Evolutionary conservation across 2,888 invertebrate genomes (phyloP), one percentile per base, ranked within the genome.

Genomic region (Lepetodrilus schrolli): DNA sequence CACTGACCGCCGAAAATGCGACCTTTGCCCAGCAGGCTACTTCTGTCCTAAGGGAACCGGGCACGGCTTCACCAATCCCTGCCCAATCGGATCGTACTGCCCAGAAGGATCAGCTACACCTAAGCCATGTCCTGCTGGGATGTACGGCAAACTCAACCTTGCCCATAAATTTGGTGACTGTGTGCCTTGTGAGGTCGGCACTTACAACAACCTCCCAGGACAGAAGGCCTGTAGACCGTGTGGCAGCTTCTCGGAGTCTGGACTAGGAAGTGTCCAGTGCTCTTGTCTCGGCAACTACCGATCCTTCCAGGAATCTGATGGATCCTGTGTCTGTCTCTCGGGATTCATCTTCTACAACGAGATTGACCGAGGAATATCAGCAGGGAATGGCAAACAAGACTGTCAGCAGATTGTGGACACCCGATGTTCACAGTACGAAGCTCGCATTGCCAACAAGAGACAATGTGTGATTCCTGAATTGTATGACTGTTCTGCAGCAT

Each of bases 11-110:
- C 72, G 80, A 4, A 20, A 74, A 7, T 89, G 90, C 73, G 78
- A 82, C 30, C 74, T 82, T 0, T 90, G 90, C 70, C 89, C 89
- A 4, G 84, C 84, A 13, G 90, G 90, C 4, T 90, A 85, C 78
- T 90, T 88, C 81, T 90, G 90, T 73, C 89, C 89, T 1, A 83
- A 70, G 23, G 88, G 87, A 7, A 87, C 87, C 1, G 83, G 83
- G 1, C 78, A 87, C 74, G 84, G 85, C 20, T 80, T 82, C 34
- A 75, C 78, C 17, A 81, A 87, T 69, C 83, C 83, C 1, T 88
- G 88, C 73, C 78, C 79, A 3, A 75, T 80, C 20, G 88, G 88
- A 1, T 82, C 82, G 17, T 88, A 86, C 68, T 88, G 87, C 68
- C 89, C 89, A 5, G 71, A 72, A 1, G 85, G 83, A 4, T 84